Base-by-base conservation (phyloP, 2,888 invertebrate species). In the Drosophila mulleri region DNA sequence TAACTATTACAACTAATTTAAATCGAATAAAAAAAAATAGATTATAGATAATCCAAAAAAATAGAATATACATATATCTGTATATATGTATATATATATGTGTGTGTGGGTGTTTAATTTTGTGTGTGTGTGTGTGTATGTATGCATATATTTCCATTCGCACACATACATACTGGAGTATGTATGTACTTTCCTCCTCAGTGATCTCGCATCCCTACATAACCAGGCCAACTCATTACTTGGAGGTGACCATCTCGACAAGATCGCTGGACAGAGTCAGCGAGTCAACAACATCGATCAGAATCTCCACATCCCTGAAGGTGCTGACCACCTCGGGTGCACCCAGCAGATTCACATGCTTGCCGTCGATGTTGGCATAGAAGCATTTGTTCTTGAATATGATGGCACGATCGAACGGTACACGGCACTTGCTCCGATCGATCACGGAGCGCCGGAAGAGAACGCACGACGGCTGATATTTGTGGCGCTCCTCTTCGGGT, bases 391-490 rank as follows among this genome's bases (percentile, higher is more conserved):
- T 92, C 73, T 93, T 93, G 45, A 93, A 92, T 39, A 93, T 92
- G n/a, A 93, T 91, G 11, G 93, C 92, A 14, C 93, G 91, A 83
- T 93, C 93, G 69, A 91, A 93, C 29, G 92, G 92, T 72, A 93
- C 90, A 11, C 91, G 86, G 14, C 89, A 89, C 52, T 85, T 80
- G 50, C 65, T 77, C 9, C 82, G 84, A 73, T 91, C 88, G 48
- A 83, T 67, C 11, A 89, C 87, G n/a, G 88, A 67, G 2, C 93
- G 85, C 0, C 93, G 88, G 77, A 93, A 93, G 85, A 93, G 92
- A 1, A 93, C 92, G 45, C 91, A 92, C 4, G 91, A 91, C 12
- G 93, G 93, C 60, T 92, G 92, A 71, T 92, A 93, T 65, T 91
- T 92, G 39, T 88, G 88, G 5, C 92, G 91, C 32, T 93, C 93